Evolutionary conservation across 2,888 invertebrate genomes (phyloP).

Genomic region (Dimorphilus gyrociliatus): DNA sequence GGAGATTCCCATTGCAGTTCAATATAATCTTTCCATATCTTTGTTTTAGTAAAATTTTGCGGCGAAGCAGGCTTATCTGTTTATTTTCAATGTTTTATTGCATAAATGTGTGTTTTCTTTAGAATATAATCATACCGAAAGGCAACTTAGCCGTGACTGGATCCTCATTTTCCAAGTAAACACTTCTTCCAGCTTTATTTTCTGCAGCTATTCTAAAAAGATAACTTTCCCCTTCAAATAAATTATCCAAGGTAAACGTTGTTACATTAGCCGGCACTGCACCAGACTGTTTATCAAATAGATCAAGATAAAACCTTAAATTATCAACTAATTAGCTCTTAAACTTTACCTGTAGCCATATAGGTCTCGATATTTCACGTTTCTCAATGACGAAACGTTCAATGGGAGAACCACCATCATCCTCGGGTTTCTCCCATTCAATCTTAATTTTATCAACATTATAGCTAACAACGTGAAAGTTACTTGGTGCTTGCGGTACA

Average conservation of each 20-base stretch:
- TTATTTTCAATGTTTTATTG: background rate
- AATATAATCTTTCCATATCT: constrained; percentile 22
- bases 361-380: constrained; percentile 6
- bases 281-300: no score
- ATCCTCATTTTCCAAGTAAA: constrained; percentile 49
- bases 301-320: constrained; percentile 2
- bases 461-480: constrained; percentile 13
- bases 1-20: constrained; percentile 27
- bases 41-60: constrained; percentile 7
- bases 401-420: constrained; percentile 22
- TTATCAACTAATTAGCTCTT: background rate
- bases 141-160: constrained; percentile 43
- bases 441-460: constrained; percentile 21
- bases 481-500: constrained; percentile 20
- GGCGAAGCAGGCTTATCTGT: constrained; percentile 9
- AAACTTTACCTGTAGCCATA: constrained; percentile 1
- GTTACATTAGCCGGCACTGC: no score
- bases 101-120: background rate
- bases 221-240: constrained; percentile 40
- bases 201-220: constrained; percentile 69
- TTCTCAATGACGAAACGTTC: constrained; percentile 18
- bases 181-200: constrained; percentile 54
- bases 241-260: constrained; percentile 5
- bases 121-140: constrained; percentile 48
- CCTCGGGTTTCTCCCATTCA: constrained; percentile 30